Base-by-base conservation (phyloP, 2,797 vertebrate genomes). In the Sebastolobus altivelis region DNA sequence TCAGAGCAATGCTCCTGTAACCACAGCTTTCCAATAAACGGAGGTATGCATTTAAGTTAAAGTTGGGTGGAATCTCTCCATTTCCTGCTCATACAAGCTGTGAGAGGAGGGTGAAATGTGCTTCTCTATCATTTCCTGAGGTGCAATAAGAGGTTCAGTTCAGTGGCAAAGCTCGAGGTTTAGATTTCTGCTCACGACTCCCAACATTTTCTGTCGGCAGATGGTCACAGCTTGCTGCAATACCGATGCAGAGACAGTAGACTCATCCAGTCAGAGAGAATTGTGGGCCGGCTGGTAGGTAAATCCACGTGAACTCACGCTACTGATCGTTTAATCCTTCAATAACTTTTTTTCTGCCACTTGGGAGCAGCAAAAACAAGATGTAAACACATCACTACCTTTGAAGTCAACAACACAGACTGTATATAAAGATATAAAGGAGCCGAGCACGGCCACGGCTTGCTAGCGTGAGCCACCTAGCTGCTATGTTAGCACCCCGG, bases 101-200 rank as follows among this genome's bases (percentile, higher is more conserved):
- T 3, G n/a, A 65, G 37, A 35, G 20, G 16, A 69, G 38, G 25
- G 8, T 62, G 27, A 60, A 59, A 85, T 59, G 43, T 52, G 58
- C 3, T 67, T 74, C 6, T 58, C 40, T 35, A 16, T 75, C 31
- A n/a, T 20, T 71, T 65, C 38, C 31, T 59, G 37, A 54, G 62
- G n/a, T 55, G 61, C 22, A 20, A 13, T 4, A 12, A 68, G 59
- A 16, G 61, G 20, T 55, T 77, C 6, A 5, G 37, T 46, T 74
- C 62, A 65, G 13, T n/a, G 1, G 27, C n/a, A 40, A 58, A 65
- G 31, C 31, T 8, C 20, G 9, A 54, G 8, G 31, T 62, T 67
- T 67, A 59, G 31, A 52, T 72, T 75, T 82, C 63, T 37, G 20
- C 40, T 77, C 72, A 79, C 6, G 35, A 61, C 25, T 70, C 20